phyloP scores from a whole-genome alignment of 2,888 invertebrate genomes.

The Acholoe squamosa region DNA sequence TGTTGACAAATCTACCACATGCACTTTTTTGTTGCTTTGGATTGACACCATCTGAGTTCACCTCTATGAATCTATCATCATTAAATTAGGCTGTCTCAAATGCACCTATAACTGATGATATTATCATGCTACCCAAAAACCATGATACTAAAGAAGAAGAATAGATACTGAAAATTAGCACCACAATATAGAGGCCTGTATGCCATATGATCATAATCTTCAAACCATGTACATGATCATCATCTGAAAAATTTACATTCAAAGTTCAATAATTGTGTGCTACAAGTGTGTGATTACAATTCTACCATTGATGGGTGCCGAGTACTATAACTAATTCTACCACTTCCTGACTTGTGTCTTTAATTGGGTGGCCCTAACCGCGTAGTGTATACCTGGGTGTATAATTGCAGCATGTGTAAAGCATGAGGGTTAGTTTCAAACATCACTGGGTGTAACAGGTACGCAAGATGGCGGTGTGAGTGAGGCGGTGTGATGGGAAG shows the following conservation, averaged over 20 bases:
- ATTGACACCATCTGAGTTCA: background rate
- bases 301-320: background rate
- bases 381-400: conserved; percentile 4
- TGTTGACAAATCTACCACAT: background rate
- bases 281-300: conserved; percentile 30
- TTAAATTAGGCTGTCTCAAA: background rate
- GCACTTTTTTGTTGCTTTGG: background rate
- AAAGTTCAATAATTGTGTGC: background rate
- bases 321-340: background rate
- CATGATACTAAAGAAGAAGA: background rate
- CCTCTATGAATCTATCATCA: background rate
- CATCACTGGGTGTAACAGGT: conserved; percentile 30
- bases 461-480: background rate
- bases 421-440: conserved; percentile 10
- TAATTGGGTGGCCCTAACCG: background rate
- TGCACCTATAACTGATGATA: background rate
- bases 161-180: background rate
- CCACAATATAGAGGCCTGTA: background rate
- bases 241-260: background rate
- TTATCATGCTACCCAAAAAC: background rate
- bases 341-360: background rate
- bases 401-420: conserved; percentile 23
- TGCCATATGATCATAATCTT: background rate
- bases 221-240: background rate
- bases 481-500: conserved; percentile 31